Evolutionary conservation across 1,140 invertebrate genomes (phyloP).

Genomic region (Hydropsyche tenuis): DNA sequence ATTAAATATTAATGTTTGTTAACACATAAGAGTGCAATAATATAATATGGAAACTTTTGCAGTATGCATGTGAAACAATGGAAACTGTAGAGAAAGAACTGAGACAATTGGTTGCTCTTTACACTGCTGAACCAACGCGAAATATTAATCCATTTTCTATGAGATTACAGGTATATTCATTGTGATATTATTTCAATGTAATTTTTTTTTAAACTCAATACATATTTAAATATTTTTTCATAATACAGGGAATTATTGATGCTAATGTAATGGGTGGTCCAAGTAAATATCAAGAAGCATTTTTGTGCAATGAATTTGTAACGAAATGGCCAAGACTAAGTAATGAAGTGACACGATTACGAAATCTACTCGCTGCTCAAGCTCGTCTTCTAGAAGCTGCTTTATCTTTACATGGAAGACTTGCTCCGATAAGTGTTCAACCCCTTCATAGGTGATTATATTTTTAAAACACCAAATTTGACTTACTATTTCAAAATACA

Average conservation of each 20-base stretch:
- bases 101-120: conserved; percentile 76
- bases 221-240: not conserved
- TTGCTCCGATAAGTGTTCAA: conserved; percentile 82
- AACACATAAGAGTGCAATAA: too few species aligned
- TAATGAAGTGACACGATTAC: conserved; percentile 76
- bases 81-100: conserved; percentile 86
- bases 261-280: conserved; percentile 97
- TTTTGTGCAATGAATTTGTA: conserved; percentile 82
- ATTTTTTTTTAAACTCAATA: not conserved
- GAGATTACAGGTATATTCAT: conserved; percentile 70
- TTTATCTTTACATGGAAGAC: conserved; percentile 78
- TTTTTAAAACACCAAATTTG: too few species aligned
- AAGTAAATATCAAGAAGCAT: conserved; percentile 92
- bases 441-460: conserved; percentile 76
- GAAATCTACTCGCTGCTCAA: conserved; percentile 78
- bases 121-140: conserved; percentile 76
- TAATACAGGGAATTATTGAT: conserved; percentile 81
- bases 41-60: conserved; percentile 54
- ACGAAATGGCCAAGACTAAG: conserved; percentile 72
- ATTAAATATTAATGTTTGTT: too few species aligned
- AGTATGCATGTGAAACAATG: conserved; percentile 94
- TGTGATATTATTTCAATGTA: conserved; percentile 4
- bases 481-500: too few species aligned
- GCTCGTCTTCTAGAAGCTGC: conserved; percentile 81
- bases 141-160: conserved; percentile 93